Base-by-base conservation (phyloP, 2,797 vertebrate species). In the Silurus lanzhouensis region DNA sequence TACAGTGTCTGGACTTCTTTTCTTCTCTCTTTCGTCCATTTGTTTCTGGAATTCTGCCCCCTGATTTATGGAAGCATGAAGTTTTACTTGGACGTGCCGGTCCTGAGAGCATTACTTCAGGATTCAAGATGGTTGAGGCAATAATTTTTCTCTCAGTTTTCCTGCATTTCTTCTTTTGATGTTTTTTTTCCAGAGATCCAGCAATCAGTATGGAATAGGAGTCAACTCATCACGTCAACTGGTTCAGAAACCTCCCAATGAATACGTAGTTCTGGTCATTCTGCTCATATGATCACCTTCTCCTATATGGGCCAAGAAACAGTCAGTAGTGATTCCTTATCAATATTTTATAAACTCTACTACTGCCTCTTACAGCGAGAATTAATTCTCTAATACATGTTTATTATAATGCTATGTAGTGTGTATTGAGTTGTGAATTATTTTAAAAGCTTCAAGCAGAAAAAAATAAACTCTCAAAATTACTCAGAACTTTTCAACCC, bases 11-110 rank as follows among this genome's bases (percentile, higher is more conserved):
- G 84, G 86, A 82, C 83, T 82, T 72, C 88, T 92, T 92, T 81
- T 91, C 86, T 90, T 91, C 91, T 86, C 83, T 78, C 86, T 87
- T 82, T 75, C 63, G 77, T 87, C 90, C 68, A 90, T 90, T 92
- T 92, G 90, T 91, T 89, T 88, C 84, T 31, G 83, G 75, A 89
- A 87, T 89, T 89, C 81, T 66, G n/a, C 6, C 38, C 89, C 46
- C 81, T 91, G 89, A 92, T 92, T 92, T 91, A 91, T 91, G 78
- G 89, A 84, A 82, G 88, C 70, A 61, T 52, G 22, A 38, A 8
- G 52, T 77, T 90, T 85, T 85, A 83, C 14, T 17, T 70, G 77
- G 84, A 83, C 84, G 68, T 74, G 58, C 70, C 64, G 61, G 85
- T 82, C 86, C 76, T 63, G 90, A 88, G 86, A 84, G 60, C 63